Evolutionary conservation across 2,888 invertebrate genomes (phyloP).

Genomic region (Tillus elongatus): DNA sequence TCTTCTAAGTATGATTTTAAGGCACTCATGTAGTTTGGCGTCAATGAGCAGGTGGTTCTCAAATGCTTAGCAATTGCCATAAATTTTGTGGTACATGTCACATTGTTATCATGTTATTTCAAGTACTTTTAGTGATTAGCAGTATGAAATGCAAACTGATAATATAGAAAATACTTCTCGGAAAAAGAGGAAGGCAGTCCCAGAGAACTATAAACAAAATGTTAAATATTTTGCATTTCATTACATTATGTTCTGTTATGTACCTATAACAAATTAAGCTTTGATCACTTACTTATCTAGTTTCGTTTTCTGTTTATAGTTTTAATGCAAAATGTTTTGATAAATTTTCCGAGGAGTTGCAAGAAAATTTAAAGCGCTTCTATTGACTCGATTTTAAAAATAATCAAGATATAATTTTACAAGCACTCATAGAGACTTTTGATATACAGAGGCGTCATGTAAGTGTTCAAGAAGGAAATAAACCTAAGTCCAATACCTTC

Average conservation of each 20-base stretch:
- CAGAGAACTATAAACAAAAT: too few species aligned
- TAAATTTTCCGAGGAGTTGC: slow-evolving; percentile 2
- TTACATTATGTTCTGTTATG: slow-evolving; percentile 1
- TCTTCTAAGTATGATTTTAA: slow-evolving; percentile 1
- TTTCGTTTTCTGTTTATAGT: slow-evolving; percentile 2
- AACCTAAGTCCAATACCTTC: slow-evolving; percentile 1
- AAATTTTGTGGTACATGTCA: too few species aligned
- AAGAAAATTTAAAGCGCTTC: slow-evolving; percentile 3
- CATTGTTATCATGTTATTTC: too few species aligned
- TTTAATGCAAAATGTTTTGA: not conserved
- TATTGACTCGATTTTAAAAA: not conserved
- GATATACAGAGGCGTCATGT: slow-evolving; percentile 4
- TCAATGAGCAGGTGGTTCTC: too few species aligned
- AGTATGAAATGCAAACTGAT: too few species aligned
- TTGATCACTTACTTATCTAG: not conserved
- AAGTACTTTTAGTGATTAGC: too few species aligned
- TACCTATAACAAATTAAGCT: not conserved
- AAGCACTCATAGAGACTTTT: not conserved
- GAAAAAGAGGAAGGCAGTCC: too few species aligned
- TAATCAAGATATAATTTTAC: slow-evolving; percentile 1
- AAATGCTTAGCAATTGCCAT: too few species aligned
- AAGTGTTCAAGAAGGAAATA: too few species aligned
- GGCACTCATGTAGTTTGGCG: too few species aligned
- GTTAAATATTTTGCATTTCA: too few species aligned
- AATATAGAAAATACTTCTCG: too few species aligned